Evolutionary conservation across 2,113 vertebrate species (phyloP).

Genomic region (Bujurquina vittata): DNA sequence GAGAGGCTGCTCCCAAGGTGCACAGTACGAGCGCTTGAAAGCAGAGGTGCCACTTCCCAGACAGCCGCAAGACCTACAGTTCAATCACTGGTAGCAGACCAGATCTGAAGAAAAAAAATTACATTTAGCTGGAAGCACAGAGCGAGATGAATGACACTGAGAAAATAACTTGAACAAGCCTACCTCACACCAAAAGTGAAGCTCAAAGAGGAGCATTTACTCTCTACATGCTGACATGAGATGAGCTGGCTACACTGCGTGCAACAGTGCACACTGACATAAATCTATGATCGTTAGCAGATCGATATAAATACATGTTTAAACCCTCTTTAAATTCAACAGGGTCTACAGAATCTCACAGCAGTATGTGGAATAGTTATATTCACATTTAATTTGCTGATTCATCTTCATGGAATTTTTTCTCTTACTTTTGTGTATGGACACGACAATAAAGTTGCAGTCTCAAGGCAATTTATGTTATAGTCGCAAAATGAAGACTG

Average conservation of each 20-base stretch:
- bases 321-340: no score
- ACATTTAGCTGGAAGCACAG: neutral
- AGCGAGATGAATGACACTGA: neutral
- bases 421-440: neutral
- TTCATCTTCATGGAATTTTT: neutral
- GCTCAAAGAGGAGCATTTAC: neutral
- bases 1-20: neutral
- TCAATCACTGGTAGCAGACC: slow-evolving; percentile 5
- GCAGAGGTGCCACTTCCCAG: neutral
- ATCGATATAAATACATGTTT: no score
- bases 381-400: neutral
- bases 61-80: neutral
- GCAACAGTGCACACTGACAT: neutral
- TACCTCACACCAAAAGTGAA: neutral
- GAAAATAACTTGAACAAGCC: neutral
- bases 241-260: neutral
- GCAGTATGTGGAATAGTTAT: neutral
- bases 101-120: slow-evolving; percentile 2
- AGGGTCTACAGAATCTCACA: neutral
- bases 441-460: neutral
- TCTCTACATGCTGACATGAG: neutral
- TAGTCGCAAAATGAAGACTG: neutral
- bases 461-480: neutral
- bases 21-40: neutral
- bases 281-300: neutral